A percentile compares a stretch with the other conserved stretches of the same genome.
Conservation (phyloP, 2,113 vertebrate species). For the Tyrannus savana region DNA sequence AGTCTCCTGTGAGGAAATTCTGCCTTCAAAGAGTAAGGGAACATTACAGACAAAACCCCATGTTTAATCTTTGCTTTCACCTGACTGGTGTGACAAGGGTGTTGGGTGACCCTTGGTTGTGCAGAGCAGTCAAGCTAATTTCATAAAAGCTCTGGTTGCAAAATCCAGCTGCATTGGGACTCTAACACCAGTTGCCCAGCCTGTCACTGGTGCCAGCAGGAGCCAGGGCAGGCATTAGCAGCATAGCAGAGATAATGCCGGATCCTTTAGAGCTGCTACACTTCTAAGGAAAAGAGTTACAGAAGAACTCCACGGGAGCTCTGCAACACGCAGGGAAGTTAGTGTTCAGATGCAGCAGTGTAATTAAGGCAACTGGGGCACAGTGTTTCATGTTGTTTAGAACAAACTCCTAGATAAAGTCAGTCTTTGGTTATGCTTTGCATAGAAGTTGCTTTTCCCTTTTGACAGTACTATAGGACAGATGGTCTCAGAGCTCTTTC, state of each 20-base stretch:
- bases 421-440: background rate
- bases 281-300: background rate
- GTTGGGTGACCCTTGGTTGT: accelerated
- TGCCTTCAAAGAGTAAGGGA: background rate
- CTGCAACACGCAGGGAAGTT: background rate
- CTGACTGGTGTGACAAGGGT: background rate
- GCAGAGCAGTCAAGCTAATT: background rate
- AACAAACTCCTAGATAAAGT: background rate
- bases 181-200: background rate
- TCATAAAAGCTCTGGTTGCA: background rate
- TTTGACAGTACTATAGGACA: background rate
- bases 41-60: background rate
- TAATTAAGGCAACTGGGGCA: conserved; percentile 52
- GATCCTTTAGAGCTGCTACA: background rate
- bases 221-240: background rate
- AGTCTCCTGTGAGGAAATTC: background rate
- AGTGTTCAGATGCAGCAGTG: background rate
- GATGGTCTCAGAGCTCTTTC: background rate
- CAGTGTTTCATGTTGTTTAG: background rate
- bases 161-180: background rate
- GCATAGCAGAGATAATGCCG: accelerated
- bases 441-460: background rate
- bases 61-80: background rate
- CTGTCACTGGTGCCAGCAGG: background rate
- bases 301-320: conserved; percentile 18